Conservation (phyloP, 2,888 invertebrate species). For the Ophion ventricosus region DNA sequence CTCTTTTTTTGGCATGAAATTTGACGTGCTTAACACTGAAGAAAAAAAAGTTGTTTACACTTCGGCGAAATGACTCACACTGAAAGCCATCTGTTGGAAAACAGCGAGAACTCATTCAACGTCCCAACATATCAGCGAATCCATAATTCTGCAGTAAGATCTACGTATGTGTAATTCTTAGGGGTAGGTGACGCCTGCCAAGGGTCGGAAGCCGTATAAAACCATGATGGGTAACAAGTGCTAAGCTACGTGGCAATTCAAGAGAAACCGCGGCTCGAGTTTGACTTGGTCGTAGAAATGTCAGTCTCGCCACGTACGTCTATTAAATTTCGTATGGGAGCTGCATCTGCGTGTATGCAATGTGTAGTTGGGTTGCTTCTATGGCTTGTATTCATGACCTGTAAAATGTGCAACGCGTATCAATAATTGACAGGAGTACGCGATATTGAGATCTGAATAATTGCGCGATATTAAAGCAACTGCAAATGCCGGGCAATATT, state of each 20-base stretch:
- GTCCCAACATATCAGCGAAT: slow-evolving; percentile 10
- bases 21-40: too few relatives aligned
- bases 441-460: not conserved
- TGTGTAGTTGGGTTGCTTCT: slow-evolving; percentile 15
- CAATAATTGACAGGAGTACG: not conserved
- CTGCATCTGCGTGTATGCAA: slow-evolving; percentile 11
- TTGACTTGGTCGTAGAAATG: slow-evolving; percentile 17
- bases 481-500: too few relatives aligned
- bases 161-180: not conserved
- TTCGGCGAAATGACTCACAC: too few relatives aligned
- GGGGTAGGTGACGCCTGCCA: slow-evolving; percentile 3
- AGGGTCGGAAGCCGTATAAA: slow-evolving; percentile 42
- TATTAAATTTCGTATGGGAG: slow-evolving; percentile 41
- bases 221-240: slow-evolving; percentile 47
- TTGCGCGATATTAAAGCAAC: not conserved
- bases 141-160: slow-evolving; percentile 30
- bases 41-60: too few relatives aligned
- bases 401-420: not conserved
- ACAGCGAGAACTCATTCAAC: too few relatives aligned
- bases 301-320: slow-evolving; percentile 40
- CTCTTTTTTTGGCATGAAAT: too few relatives aligned
- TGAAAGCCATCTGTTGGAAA: too few relatives aligned
- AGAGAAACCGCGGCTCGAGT: slow-evolving; percentile 45
- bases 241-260: slow-evolving; percentile 56
- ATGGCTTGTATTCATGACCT: not conserved